phyloP scores from a whole-genome alignment of 2,113 vertebrate species.

The Erythrolamprus reginae region DNA sequence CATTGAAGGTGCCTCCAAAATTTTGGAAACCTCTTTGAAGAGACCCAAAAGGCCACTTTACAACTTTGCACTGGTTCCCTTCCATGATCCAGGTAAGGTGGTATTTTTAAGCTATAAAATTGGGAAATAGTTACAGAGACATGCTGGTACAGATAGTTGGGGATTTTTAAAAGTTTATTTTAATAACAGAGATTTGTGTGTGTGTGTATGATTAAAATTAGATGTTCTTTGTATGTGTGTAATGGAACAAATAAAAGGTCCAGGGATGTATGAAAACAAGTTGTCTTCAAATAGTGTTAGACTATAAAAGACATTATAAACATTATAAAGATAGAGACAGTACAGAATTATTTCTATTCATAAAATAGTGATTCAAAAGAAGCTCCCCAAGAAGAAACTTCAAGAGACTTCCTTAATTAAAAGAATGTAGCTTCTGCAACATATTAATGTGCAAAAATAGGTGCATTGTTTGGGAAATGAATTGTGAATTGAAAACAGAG shows the following conservation, averaged over 20 bases:
- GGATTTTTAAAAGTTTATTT: background rate
- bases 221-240: background rate
- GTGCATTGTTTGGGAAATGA: background rate
- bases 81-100: conserved; percentile 92
- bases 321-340: background rate
- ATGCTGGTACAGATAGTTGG: background rate
- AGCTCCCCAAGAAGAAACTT: background rate
- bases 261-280: background rate
- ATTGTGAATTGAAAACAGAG: fast-evolving
- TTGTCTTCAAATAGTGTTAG: background rate
- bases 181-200: background rate
- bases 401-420: background rate
- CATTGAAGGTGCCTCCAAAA: conserved; percentile 96
- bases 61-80: conserved; percentile 95
- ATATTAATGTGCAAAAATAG: background rate
- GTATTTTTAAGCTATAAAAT: background rate
- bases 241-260: background rate
- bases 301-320: background rate
- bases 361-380: background rate
- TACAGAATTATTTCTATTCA: background rate
- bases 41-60: conserved; percentile 88
- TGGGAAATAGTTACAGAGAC: background rate
- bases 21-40: conserved; percentile 91
- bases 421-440: background rate
- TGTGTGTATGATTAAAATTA: background rate